Base-by-base conservation (phyloP, 2,888 invertebrate genomes). In the Phengaris alcon region DNA sequence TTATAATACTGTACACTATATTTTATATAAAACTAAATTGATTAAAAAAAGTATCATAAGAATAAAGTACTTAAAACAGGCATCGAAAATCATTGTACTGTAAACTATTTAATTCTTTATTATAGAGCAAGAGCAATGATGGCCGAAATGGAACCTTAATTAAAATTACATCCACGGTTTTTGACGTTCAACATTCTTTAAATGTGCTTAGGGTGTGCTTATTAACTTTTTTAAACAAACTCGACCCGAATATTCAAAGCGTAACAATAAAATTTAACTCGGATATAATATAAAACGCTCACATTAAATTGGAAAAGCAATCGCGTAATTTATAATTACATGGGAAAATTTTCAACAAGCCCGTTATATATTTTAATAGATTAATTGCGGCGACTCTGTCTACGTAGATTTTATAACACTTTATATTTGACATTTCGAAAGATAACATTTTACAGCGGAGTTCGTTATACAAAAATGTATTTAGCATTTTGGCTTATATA, bases 181-280 rank as follows among this genome's bases (percentile, higher is more conserved):
- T 57, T 57, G 15, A 15, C 57, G 59, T 15, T 57, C 57, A 55
- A n/a, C 8, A 59, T 59, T 22, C 9, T 59, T 59, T 22, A 59
- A 59, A 59, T 59, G 59, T 59, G 22, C 59, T 59, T 59, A 59
- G 59, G 22, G 22, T 59, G 59, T 22, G 59, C 59, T 59, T 59
- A 59, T 59, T 59, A 59, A 59, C 59, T 59, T 59, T 59, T 59
- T 59, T 9, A 22, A 22, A 59, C 22, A 59, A 59, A 59, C 59
- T 59, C 59, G 22, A 59, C 59, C 59, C 59, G 22, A 59, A 59
- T 59, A 22, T 59, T 59, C 22, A 10, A 59, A 59, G 59, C 59
- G 22, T 10, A 5, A 59, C 22, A 59, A 59, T 22, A 59, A 22
- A 59, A 59, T 59, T 59, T 22, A 22, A 59, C 59, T 22, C 59